Conservation (phyloP, 2,113 vertebrate genomes). For the Antechinus flavipes region DNA sequence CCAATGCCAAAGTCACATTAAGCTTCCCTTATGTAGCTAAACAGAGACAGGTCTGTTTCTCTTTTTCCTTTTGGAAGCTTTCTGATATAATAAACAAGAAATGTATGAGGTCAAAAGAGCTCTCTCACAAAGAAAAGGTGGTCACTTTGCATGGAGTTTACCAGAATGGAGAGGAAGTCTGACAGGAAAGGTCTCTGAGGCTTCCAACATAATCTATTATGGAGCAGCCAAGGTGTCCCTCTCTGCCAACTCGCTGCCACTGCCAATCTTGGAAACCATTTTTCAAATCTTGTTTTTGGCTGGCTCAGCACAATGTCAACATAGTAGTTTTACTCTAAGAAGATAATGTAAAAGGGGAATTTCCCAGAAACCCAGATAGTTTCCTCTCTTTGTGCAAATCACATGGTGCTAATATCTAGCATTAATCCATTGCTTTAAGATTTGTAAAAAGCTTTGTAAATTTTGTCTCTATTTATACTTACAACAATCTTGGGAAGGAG, state of each 20-base stretch:
- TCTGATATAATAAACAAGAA: slow-evolving; percentile 34
- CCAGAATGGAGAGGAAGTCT: slow-evolving; percentile 59
- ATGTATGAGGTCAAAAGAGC: slow-evolving; percentile 38
- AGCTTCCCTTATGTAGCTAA: slow-evolving; percentile 50
- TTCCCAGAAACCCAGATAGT: slow-evolving; percentile 32
- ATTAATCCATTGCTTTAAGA: neutral
- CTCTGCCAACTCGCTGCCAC: slow-evolving; percentile 56
- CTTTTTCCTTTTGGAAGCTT: slow-evolving; percentile 15
- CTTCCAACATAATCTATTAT: slow-evolving; percentile 5
- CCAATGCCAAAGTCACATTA: slow-evolving; percentile 67
- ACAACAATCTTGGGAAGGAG: neutral
- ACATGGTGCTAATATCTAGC: neutral
- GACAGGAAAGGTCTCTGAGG: slow-evolving; percentile 53
- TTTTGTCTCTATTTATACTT: neutral
- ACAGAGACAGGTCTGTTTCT: slow-evolving; percentile 55
- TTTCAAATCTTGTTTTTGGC: slow-evolving; percentile 61
- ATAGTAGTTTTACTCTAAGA: slow-evolving; percentile 41
- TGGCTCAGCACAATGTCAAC: slow-evolving; percentile 55
- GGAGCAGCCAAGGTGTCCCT: slow-evolving; percentile 3
- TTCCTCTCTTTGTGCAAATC: neutral
- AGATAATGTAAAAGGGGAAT: slow-evolving; percentile 39
- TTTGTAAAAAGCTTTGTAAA: neutral
- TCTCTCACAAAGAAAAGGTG: slow-evolving; percentile 28
- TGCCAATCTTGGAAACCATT: slow-evolving; percentile 57
- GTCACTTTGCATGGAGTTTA: slow-evolving; percentile 31